Conservation (phyloP, 2,888 invertebrate species). For the Branchipolynoe longqiensis region DNA sequence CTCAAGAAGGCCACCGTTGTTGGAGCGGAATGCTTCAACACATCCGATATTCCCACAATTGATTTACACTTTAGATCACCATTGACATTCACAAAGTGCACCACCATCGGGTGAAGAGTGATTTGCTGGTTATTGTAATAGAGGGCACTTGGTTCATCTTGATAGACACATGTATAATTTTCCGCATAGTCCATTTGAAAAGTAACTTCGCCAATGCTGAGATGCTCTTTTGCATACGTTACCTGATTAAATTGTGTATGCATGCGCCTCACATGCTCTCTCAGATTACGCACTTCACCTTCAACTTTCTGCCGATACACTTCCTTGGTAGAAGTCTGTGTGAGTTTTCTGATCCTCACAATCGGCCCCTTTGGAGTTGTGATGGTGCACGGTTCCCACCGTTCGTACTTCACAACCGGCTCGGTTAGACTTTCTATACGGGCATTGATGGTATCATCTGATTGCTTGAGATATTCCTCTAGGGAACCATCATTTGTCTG, state of each 20-base stretch:
- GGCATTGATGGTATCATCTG: not conserved
- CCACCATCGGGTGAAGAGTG: conserved; percentile 67
- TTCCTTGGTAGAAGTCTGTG: not conserved
- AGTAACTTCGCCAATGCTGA: not conserved
- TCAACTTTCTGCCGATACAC: not conserved
- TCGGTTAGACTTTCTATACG: not conserved
- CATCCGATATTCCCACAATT: not conserved
- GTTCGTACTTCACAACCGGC: not conserved
- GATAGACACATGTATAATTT: conserved; percentile 64
- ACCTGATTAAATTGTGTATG: not conserved
- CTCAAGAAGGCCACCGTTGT: not conserved
- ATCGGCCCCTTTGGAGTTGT: not conserved
- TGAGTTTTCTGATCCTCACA: not conserved
- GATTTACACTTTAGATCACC: not conserved
- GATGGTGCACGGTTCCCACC: not conserved
- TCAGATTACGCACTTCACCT: not conserved
- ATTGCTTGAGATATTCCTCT: not conserved
- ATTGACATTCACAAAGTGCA: conserved; percentile 52
- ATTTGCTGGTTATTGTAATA: conserved; percentile 63
- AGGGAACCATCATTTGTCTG: not conserved
- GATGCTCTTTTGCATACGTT: not conserved
- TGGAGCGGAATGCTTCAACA: not conserved
- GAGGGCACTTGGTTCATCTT: conserved; percentile 64
- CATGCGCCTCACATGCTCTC: not conserved
- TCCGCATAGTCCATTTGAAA: conserved; percentile 85